Evolutionary conservation across 2,113 vertebrate genomes (phyloP).

Genomic region (Rhinichthys klamathensis): DNA sequence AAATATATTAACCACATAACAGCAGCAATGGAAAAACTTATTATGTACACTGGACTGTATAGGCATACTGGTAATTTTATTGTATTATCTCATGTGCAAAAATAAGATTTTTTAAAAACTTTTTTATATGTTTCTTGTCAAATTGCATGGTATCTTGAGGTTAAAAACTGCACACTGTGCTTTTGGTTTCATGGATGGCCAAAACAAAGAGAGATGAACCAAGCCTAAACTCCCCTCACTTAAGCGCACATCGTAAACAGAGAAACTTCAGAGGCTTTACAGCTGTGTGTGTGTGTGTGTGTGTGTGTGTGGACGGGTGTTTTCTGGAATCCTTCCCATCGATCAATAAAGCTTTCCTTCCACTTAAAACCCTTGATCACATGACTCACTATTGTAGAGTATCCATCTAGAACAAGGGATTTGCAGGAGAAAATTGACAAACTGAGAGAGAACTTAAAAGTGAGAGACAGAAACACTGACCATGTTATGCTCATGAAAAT

Average conservation of each 20-base stretch:
- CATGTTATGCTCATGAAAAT: neutral
- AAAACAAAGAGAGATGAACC: neutral
- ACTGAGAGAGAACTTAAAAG: conserved; percentile 1
- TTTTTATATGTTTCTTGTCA: neutral
- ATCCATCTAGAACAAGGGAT: conserved; percentile 32
- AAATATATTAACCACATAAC: neutral
- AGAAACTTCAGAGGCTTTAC: conserved; percentile 15
- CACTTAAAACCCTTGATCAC: conserved; percentile 44
- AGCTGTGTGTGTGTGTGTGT: neutral
- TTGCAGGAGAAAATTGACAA: conserved; percentile 36
- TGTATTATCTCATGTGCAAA: neutral
- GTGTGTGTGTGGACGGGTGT: neutral
- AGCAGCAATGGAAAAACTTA: neutral
- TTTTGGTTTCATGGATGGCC: neutral
- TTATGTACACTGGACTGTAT: neutral
- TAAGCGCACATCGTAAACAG: conserved; percentile 18
- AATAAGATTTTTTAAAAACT: neutral
- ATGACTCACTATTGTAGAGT: conserved; percentile 48
- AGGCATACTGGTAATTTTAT: neutral
- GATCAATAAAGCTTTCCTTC: conserved; percentile 60
- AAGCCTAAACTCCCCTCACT: neutral
- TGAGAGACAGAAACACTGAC: neutral
- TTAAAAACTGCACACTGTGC: neutral
- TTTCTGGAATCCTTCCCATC: conserved; percentile 54
- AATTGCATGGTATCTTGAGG: neutral